A percentile compares a stretch with the other conserved stretches of the same genome.
Evolutionary conservation across 2,113 vertebrate genomes (phyloP).

Genomic region (Glaucomys volans): DNA sequence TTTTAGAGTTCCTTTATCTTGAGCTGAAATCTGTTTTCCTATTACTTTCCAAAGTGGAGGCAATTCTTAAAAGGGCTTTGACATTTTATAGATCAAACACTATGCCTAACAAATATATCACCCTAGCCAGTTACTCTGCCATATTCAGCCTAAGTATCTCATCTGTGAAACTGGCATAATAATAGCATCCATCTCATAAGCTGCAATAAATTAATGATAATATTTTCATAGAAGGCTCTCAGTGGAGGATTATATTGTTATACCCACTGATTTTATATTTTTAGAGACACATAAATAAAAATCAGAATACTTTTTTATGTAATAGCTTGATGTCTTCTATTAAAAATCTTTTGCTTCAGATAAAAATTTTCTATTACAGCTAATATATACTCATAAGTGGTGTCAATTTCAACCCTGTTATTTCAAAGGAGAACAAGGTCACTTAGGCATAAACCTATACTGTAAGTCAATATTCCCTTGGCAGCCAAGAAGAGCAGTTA

Average conservation of each 20-base stretch:
- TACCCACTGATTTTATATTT: background rate
- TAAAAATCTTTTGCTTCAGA: background rate
- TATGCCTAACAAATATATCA: background rate
- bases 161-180: background rate
- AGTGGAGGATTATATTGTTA: background rate
- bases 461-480: constrained; percentile 42
- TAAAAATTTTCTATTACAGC: constrained; percentile 27
- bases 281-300: constrained; percentile 38
- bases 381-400: background rate
- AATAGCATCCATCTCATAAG: background rate
- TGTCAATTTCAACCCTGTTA: constrained; percentile 53
- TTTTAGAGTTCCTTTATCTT: constrained; percentile 1
- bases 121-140: background rate
- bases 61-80: background rate
- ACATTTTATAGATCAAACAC: background rate
- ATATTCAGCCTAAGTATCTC: background rate
- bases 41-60: background rate
- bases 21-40: background rate
- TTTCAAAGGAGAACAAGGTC: constrained; percentile 57
- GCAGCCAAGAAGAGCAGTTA: constrained; percentile 46
- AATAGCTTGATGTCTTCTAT: constrained; percentile 22
- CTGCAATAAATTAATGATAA: background rate
- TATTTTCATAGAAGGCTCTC: background rate
- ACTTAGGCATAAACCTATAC: background rate
- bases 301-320: constrained; percentile 44